Evolutionary conservation across 1,140 invertebrate species (phyloP), one percentile per base, ranked within the genome.

Genomic region (Arctopsyche grandis): DNA sequence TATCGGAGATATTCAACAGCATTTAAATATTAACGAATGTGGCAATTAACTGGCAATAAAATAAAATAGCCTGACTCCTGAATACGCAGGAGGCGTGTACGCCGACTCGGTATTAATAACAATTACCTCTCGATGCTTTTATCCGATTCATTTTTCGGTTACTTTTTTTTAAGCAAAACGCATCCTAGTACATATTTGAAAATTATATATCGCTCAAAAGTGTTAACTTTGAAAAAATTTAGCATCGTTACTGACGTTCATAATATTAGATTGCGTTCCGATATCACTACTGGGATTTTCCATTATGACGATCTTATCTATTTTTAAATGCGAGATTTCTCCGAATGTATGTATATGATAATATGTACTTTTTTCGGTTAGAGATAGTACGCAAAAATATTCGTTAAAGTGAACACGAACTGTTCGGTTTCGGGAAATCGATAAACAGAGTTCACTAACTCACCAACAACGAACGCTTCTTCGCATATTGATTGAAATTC

Each of bases 11-110:
- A 7, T 60, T 60, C 56, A 60, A 60, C 56, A 9, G 16, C 56
- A 21, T 69, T 52, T 21, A 69, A 81, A 78, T 81, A 78, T 81
- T 81, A 69, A 75, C 77, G 71, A 78, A 81, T 70, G 73, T 76
- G 19, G 80, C 74, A 75, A 81, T 81, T 79, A 75, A 22, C 46
- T 38, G 77, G 80, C 80, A 81, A 81, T 81, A 79, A 81, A 79
- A 79, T 70, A 81, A 75, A 81, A 70, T 81, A 76, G 79, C 38
- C 48, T 44, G 70, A 56, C 79, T 78, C 60, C 79, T 73, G 43
- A 69, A 76, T 80, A 80, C 79, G 79, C 79, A 75, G 58, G 75
- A 75, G 80, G 76, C 71, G 80, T 58, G 75, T n/a, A 69, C 26
- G 63, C 21, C 73, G 38, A 66, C 29, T 73, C 19, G 19, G 69